A percentile compares a stretch with the other conserved stretches of the same genome.
phyloP scores from a whole-genome alignment of 2,797 vertebrate genomes.

The Anabas testudineus region DNA sequence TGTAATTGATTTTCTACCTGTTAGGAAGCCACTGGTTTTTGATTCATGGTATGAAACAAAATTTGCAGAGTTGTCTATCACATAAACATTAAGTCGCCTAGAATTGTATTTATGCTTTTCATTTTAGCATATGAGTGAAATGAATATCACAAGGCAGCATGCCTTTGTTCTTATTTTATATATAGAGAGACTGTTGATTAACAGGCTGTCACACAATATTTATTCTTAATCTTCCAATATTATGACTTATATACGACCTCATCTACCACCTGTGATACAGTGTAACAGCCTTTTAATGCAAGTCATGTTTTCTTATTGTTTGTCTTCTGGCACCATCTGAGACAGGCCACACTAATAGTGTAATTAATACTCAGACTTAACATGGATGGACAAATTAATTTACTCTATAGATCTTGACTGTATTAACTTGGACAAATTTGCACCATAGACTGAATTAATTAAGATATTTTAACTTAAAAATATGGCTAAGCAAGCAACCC shows the following conservation, averaged over 20 bases:
- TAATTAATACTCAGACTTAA: neutral
- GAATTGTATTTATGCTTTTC: conserved; percentile 2
- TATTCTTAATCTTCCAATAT: neutral
- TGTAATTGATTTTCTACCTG: conserved; percentile 23
- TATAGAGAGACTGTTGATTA: neutral
- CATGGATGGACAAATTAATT: neutral
- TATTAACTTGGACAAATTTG: neutral
- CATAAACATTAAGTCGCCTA: neutral
- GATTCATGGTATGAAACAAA: neutral
- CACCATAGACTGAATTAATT: neutral
- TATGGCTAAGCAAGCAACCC: too few relatives aligned
- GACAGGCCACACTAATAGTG: conserved; percentile 4
- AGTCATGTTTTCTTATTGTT: neutral
- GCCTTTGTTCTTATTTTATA: neutral
- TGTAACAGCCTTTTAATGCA: neutral
- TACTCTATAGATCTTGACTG: too few relatives aligned
- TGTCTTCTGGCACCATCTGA: conserved; percentile 1
- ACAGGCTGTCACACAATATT: too few relatives aligned
- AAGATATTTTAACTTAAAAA: neutral
- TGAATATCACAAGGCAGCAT: neutral
- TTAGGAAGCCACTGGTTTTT: conserved; percentile 6
- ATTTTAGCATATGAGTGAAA: neutral
- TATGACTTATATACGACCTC: conserved; percentile 1
- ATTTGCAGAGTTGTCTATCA: conserved; percentile 35
- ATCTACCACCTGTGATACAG: neutral